Evolutionary conservation across 2,797 vertebrate genomes (phyloP), one percentile per base, ranked within the genome.

Genomic region (Lates japonicus): DNA sequence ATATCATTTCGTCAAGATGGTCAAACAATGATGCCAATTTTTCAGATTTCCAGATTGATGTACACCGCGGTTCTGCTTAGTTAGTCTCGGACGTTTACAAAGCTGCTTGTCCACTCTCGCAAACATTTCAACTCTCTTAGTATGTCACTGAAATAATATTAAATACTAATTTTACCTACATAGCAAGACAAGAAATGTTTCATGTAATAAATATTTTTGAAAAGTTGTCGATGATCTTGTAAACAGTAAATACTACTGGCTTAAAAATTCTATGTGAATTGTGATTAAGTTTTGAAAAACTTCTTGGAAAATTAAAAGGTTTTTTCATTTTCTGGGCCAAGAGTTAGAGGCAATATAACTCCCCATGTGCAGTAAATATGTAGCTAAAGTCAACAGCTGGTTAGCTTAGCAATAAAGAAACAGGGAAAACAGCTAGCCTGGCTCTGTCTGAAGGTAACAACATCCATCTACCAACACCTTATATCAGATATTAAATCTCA

Each of bases 1-100:
- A 22, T 4, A 70, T 86, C 54, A 66, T 20, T 0, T 48, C 55
- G 81, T 80, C 68, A 86, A n/a, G 46, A 11, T 17, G 10, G 66
- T 74, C 49, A 75, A 60, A 33, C 62, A 66, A 12, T 70, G 35
- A 44, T 41, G 41, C 16, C 55, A 54, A 3, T 39, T 55, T 49
- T 67, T 22, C 6, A 5, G 7, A 17, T 41, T 19, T 72, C 64
- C 68, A 52, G 44, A 54, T 63, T 25, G 25, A 54, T 10, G 29
- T 9, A n/a, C n/a, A 17, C 35, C 19, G 52, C 55, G 46, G 60
- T 37, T 55, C 52, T 70, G 49, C 48, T 37, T 10, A 83, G 39
- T 49, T 52, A 13, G 14, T 58, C 20, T 19, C 16, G 25, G 64
- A 77, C 55, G 44, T 29, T 61, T 62, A 31, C 54, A 65, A 74